These are phyloP conservation scores for Ctenopoma multispine DNA, from an alignment of 2,797 vertebrate genomes.

Conservation along the genomic window DNA sequence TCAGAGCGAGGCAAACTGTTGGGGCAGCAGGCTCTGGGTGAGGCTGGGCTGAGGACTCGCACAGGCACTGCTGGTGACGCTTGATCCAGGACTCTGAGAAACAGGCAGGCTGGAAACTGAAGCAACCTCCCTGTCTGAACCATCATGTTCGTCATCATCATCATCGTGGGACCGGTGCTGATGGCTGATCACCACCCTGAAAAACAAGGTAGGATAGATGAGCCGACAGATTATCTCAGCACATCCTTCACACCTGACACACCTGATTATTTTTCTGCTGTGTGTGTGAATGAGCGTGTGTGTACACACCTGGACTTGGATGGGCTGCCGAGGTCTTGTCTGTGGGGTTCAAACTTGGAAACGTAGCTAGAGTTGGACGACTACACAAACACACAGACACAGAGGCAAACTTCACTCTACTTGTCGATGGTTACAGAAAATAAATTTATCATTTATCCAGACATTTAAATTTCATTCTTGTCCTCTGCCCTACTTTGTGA, in stretches of 20 bases:
- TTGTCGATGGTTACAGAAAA: neutral
- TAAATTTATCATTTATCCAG: neutral
- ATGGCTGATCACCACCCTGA: slow-evolving; percentile 76
- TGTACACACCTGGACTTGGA: slow-evolving; percentile 51
- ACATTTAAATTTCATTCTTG: fast-evolving
- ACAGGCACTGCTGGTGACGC: slow-evolving; percentile 61
- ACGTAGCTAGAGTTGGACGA: slow-evolving; percentile 79
- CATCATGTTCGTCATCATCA: slow-evolving; percentile 32
- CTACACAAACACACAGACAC: slow-evolving; percentile 51
- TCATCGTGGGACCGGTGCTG: slow-evolving; percentile 25
- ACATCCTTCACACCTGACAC: neutral
- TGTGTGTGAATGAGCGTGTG: neutral
- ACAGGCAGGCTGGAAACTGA: slow-evolving; percentile 60
- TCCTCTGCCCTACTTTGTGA: slow-evolving; percentile 61
- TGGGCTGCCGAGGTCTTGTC: slow-evolving; percentile 67
- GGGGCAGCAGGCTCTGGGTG: slow-evolving; percentile 50
- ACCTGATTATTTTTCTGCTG: neutral
- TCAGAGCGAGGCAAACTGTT: slow-evolving; percentile 58
- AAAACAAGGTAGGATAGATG: neutral
- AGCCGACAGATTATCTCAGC: neutral
- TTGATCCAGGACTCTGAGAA: slow-evolving; percentile 66
- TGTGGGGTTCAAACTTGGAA: slow-evolving; percentile 80
- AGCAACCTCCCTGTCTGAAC: slow-evolving; percentile 62
- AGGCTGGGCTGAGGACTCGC: slow-evolving; percentile 53
- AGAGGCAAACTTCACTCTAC: neutral